Percentiles rank a stretch among this genome's conserved stretches.
phyloP scores from a whole-genome alignment of 1,140 invertebrate genomes.

The Tigriopus japonicus region DNA sequence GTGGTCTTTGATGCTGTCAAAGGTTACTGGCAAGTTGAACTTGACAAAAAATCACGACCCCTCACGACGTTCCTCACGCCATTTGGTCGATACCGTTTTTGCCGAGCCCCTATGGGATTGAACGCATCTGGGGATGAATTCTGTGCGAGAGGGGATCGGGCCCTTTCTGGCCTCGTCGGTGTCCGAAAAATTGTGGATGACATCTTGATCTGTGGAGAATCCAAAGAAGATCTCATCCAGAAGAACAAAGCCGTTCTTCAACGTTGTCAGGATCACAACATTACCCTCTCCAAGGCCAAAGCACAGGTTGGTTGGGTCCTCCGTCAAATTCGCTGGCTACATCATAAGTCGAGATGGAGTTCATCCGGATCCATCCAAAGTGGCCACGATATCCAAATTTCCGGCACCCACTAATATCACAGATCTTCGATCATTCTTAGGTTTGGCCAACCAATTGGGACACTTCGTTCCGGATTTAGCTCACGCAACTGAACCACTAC shows the following conservation, averaged over 20 bases:
- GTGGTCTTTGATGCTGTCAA: conserved; percentile 20
- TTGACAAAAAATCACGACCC: neutral
- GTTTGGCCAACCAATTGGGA: conserved; percentile 14
- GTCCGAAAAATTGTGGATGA: conserved; percentile 15
- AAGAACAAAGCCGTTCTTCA: neutral
- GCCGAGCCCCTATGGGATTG: neutral
- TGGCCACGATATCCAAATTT: conserved; percentile 11
- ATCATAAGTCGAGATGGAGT: conserved; percentile 13
- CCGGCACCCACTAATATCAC: conserved; percentile 11
- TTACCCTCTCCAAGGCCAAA: conserved; percentile 20
- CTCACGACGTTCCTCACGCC: neutral
- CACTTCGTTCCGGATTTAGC: conserved; percentile 10
- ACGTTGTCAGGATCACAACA: conserved; percentile 17
- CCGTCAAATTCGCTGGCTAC: conserved; percentile 20
- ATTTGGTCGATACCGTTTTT: neutral
- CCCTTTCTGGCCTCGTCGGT: conserved; percentile 12
- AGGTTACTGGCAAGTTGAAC: neutral
- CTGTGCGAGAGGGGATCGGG: conserved; percentile 15
- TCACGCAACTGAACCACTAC: neutral
- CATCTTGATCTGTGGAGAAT: conserved; percentile 12
- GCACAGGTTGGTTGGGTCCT: conserved; percentile 18
- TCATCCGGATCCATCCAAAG: conserved; percentile 8
- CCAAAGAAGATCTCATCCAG: neutral
- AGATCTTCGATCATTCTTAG: conserved; percentile 12
- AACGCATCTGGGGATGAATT: neutral